A percentile compares a stretch with the other conserved stretches of the same genome.
These are phyloP conservation scores for Zaprionus gabonicus DNA, from an alignment of 1,140 invertebrate species.

Conservation along the genomic window DNA sequence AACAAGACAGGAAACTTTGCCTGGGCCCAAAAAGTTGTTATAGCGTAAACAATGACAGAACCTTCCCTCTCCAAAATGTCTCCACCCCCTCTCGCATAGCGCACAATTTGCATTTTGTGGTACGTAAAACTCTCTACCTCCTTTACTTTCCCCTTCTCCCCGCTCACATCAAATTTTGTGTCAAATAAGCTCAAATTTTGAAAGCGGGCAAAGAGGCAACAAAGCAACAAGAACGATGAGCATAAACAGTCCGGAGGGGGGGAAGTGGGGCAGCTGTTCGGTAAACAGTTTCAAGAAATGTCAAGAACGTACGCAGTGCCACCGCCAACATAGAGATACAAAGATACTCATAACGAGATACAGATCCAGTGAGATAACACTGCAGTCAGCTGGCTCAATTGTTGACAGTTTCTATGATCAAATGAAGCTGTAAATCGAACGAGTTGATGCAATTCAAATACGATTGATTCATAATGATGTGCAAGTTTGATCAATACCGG, in stretches of 20 bases:
- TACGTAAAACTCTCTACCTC: neutral
- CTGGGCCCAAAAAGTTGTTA: conserved; percentile 48
- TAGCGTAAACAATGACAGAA: conserved; percentile 65
- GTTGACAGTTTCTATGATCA: conserved; percentile 29
- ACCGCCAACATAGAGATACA: conserved; percentile 20
- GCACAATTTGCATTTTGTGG: conserved; percentile 73
- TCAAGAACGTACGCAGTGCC: conserved; percentile 53
- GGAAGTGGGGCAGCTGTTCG: conserved; percentile 36
- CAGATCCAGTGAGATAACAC: conserved; percentile 21
- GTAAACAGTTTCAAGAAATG: conserved; percentile 68
- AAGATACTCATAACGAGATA: conserved; percentile 20
- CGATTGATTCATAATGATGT: neutral
- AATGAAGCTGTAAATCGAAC: conserved; percentile 20
- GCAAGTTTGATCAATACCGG: conserved; percentile 24
- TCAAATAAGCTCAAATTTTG: conserved; percentile 78
- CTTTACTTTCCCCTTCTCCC: neutral
- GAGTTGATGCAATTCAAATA: conserved; percentile 6
- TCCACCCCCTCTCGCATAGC: neutral
- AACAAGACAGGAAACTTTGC: conserved; percentile 62
- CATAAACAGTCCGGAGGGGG: conserved; percentile 18
- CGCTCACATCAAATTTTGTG: conserved; percentile 72
- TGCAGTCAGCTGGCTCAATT: conserved; percentile 21
- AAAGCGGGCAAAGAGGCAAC: conserved; percentile 44
- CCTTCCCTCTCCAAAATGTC: conserved; percentile 30
- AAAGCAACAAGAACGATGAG: neutral